A percentile compares a stretch with the other conserved stretches of the same genome.
Conservation (phyloP, 2,113 vertebrate species). For the Odontophorus gujanensis region DNA sequence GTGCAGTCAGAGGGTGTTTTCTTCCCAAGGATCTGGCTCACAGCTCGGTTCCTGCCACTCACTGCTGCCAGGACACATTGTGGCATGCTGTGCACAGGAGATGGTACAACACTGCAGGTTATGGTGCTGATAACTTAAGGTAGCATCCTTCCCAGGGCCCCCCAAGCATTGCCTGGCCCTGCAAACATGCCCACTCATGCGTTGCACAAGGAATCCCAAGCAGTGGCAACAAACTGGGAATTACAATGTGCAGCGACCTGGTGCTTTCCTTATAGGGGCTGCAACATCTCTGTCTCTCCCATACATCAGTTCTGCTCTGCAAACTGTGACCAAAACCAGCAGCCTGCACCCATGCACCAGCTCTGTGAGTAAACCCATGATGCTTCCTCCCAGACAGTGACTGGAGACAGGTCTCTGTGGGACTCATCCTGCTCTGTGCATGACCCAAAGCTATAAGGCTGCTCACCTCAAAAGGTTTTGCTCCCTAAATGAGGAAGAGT, state of each 20-base stretch:
- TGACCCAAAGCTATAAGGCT: rapidly evolving
- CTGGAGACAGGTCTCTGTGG: rapidly evolving
- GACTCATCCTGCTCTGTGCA: not conserved
- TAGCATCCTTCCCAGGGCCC: not conserved
- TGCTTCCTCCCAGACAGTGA: not conserved
- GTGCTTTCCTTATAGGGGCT: not conserved
- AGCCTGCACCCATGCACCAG: not conserved
- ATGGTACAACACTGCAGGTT: not conserved
- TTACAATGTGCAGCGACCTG: rapidly evolving
- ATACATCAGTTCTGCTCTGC: not conserved
- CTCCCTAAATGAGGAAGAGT: not conserved
- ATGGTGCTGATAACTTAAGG: too few species aligned
- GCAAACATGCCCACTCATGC: not conserved
- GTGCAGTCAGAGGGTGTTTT: not conserved
- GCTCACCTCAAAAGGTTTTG: not conserved
- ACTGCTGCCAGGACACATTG: not conserved
- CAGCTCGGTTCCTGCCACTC: not conserved
- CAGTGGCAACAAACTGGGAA: not conserved
- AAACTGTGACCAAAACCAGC: not conserved
- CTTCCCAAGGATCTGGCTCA: not conserved
- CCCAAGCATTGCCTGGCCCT: not conserved
- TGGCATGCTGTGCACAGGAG: not conserved
- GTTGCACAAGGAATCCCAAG: not conserved
- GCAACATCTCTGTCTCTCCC: not conserved
- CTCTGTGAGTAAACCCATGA: not conserved